Conservation (phyloP, 2,888 invertebrate species). For the Andrena camellia region DNA sequence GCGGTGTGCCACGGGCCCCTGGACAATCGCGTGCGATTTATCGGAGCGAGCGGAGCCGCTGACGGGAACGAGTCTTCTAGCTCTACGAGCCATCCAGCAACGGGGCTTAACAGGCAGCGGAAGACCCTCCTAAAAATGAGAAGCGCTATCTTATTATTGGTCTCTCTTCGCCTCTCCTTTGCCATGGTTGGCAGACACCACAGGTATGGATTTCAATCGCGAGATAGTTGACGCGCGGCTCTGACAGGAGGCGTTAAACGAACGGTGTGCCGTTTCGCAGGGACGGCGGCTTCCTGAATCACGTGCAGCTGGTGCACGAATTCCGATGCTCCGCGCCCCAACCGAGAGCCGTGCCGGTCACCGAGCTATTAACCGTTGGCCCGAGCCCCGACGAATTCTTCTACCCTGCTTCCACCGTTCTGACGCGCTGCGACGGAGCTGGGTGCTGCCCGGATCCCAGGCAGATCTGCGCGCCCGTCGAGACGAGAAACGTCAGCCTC, state of each 20-base stretch:
- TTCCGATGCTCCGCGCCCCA: constrained; percentile 80
- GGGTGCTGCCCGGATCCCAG: constrained; percentile 79
- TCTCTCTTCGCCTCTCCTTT: constrained; percentile 60
- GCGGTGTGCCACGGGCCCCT: constrained; percentile 13
- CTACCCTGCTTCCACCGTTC: constrained; percentile 80
- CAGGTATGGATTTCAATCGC: constrained; percentile 68
- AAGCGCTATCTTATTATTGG: constrained; percentile 53
- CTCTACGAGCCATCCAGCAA: background rate
- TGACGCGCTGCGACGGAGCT: constrained; percentile 80
- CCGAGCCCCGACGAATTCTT: constrained; percentile 80
- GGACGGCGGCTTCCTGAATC: constrained; percentile 78
- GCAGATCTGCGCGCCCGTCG: constrained; percentile 77
- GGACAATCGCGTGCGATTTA: constrained; percentile 27
- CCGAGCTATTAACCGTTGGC: constrained; percentile 77
- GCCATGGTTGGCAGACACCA: constrained; percentile 71
- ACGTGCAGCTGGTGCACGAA: constrained; percentile 79
- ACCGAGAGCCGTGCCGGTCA: constrained; percentile 77
- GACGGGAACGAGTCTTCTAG: background rate
- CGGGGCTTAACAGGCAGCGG: background rate
- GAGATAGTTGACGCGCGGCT: background rate
- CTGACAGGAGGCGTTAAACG: background rate
- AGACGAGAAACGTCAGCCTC: constrained; percentile 79
- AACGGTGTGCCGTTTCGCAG: constrained; percentile 57
- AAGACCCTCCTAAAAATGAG: constrained; percentile 58
- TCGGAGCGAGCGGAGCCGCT: background rate